Evolutionary conservation across 2,797 vertebrate species (phyloP), one percentile per base, ranked within the genome.

Genomic region (Poecilia gillii): DNA sequence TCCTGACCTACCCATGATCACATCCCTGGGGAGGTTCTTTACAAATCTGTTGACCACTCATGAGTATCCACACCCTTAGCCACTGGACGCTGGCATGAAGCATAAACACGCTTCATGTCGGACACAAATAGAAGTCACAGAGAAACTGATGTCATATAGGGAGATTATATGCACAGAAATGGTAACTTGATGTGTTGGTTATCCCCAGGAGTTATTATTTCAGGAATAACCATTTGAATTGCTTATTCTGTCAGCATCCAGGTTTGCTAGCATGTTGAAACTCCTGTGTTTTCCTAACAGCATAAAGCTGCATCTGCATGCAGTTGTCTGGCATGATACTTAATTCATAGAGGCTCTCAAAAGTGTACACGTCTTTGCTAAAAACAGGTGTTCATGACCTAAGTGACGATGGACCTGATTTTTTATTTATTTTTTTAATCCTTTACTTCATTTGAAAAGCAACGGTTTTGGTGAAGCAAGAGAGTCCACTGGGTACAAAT

Each of bases 61-160:
- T 72, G 53, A 92, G 57, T 88, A 85, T 89, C 90, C 92, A 91
- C 93, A 84, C 93, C 93, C 93, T 87, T 81, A 86, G 86, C 92
- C 90, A 41, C 94, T 89, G 77, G 41, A 78, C 84, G 77, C 80
- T 91, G 89, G 83, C 85, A 53, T 49, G 55, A 85, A 72, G 74
- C 77, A 46, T 90, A 87, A 89, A 81, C 86, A 82, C 23, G 46
- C 81, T 88, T 81, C 79, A 81, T 81, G 86, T 87, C 81, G 33
- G 81, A 87, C 84, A 62, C 83, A 92, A 93, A 93, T 89, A 91
- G 90, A 90, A 86, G 81, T 82, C 87, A 88, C 84, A 80, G 73
- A 77, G 84, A 81, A 3, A 64, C 78, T 94, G 91, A 94, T 91
- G 92, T 95, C 92, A 95, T 89, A 75, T 53, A 9, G 20, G 25